Evolutionary conservation across 2,113 vertebrate species (phyloP).

Genomic region (Epinephelus fuscoguttatus): DNA sequence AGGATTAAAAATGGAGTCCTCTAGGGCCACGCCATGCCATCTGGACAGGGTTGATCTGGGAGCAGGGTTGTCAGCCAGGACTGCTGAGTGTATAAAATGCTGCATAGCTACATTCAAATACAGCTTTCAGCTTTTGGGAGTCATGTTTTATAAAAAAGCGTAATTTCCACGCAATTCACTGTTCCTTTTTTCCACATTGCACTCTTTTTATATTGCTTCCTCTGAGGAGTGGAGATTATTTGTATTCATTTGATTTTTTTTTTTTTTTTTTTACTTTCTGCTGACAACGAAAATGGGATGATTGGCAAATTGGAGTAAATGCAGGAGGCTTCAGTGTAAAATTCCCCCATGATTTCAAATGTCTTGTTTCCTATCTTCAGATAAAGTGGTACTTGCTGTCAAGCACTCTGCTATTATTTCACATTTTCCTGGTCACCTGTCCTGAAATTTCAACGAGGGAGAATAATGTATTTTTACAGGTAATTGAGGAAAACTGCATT

Average conservation of each 20-base stretch:
- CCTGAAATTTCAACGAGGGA: background rate
- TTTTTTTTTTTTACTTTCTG: background rate
- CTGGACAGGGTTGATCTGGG: constrained; percentile 81
- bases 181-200: background rate
- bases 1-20: constrained; percentile 83
- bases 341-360: background rate
- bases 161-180: background rate
- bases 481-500: background rate
- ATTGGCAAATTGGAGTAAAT: constrained; percentile 1
- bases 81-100: constrained; percentile 69
- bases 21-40: constrained; percentile 77
- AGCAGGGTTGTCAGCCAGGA: constrained; percentile 70
- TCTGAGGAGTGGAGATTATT: background rate
- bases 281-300: background rate
- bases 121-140: constrained; percentile 42
- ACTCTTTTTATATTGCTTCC: background rate
- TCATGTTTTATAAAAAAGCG: background rate
- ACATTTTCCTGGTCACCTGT: background rate
- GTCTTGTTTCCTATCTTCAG: background rate
- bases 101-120: constrained; percentile 64
- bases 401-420: background rate
- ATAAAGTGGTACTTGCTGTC: background rate
- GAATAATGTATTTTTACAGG: background rate
- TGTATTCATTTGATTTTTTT: background rate
- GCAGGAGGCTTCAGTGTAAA: background rate